Percentiles rank a stretch among this genome's conserved stretches.
These are phyloP conservation scores for Acleris emargana DNA, from an alignment of 2,888 invertebrate genomes.

Conservation along the genomic window DNA sequence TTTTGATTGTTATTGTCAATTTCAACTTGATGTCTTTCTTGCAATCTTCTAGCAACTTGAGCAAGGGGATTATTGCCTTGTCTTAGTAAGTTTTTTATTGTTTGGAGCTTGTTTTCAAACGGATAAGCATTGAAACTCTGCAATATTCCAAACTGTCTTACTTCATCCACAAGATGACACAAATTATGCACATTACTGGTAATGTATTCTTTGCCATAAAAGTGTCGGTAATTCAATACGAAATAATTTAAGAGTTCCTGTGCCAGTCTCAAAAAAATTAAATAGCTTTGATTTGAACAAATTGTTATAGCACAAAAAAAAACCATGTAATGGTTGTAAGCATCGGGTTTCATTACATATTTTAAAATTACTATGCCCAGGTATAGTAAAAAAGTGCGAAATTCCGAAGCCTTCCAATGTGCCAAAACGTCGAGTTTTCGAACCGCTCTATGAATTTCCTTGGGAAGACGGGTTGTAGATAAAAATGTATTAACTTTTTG, in stretches of 20 bases:
- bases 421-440: too few species aligned
- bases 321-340: too few species aligned
- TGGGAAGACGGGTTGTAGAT: too few species aligned
- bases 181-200: not conserved
- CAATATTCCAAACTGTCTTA: not conserved
- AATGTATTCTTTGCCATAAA: not conserved
- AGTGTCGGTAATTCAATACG: slow-evolving; percentile 1
- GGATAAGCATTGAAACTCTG: not conserved
- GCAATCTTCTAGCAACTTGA: not conserved
- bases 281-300: too few species aligned
- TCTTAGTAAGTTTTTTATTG: not conserved
- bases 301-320: too few species aligned
- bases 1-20: not conserved
- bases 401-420: too few species aligned
- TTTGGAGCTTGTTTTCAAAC: not conserved
- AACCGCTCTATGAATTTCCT: too few species aligned
- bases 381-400: too few species aligned
- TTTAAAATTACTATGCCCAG: too few species aligned
- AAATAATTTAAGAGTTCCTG: not conserved
- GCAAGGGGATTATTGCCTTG: not conserved
- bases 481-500: too few species aligned
- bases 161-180: not conserved
- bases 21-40: not conserved
- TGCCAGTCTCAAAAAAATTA: too few species aligned
- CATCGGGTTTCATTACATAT: too few species aligned